Evolutionary conservation across 2,113 vertebrate genomes (phyloP).

Genomic region (Psilopsiagon aurifrons): DNA sequence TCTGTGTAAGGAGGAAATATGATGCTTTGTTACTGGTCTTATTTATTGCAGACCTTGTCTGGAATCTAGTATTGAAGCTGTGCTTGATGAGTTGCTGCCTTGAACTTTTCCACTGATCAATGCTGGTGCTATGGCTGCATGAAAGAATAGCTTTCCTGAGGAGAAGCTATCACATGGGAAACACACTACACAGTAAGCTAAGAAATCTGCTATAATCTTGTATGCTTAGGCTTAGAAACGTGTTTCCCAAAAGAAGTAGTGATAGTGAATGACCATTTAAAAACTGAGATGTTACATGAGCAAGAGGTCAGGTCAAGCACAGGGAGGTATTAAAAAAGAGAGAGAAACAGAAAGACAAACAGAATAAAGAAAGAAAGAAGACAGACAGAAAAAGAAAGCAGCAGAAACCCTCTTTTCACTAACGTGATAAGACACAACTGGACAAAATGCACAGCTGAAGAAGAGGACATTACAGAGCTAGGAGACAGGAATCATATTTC

Average conservation of each 20-base stretch:
- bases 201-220: slow-evolving; percentile 66
- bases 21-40: slow-evolving; percentile 77
- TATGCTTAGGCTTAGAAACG: slow-evolving; percentile 59
- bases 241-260: slow-evolving; percentile 48
- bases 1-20: slow-evolving; percentile 76
- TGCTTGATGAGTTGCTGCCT: slow-evolving; percentile 81
- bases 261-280: slow-evolving; percentile 65
- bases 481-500: slow-evolving; percentile 71
- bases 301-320: slow-evolving; percentile 64
- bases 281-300: slow-evolving; percentile 65
- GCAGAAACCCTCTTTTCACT: slow-evolving; percentile 38
- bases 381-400: neutral
- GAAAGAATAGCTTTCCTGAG: slow-evolving; percentile 77
- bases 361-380: neutral
- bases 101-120: slow-evolving; percentile 85
- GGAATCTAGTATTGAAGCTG: slow-evolving; percentile 78
- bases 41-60: slow-evolving; percentile 83
- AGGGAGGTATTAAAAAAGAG: slow-evolving; percentile 10
- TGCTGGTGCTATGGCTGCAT: slow-evolving; percentile 73
- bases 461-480: slow-evolving; percentile 48
- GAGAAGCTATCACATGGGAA: slow-evolving; percentile 70
- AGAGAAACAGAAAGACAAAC: neutral
- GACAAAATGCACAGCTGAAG: slow-evolving; percentile 42
- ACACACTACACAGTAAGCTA: slow-evolving; percentile 55
- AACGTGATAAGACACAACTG: slow-evolving; percentile 41